phyloP scores from a whole-genome alignment of 2,113 vertebrate species.

The Hyla sarda region DNA sequence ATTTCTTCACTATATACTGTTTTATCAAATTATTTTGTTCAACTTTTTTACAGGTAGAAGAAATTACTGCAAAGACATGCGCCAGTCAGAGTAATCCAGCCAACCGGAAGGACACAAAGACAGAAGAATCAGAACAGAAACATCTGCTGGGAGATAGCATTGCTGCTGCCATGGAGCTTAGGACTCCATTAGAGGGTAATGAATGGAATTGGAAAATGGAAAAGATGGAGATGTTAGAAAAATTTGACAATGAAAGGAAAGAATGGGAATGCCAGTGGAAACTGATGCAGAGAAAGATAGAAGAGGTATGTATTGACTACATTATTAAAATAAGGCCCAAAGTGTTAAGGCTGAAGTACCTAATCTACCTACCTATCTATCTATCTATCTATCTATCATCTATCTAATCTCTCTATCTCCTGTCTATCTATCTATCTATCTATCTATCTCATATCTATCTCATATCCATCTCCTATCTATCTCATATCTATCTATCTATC shows the following conservation, averaged over 20 bases:
- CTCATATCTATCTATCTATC: too few relatives aligned
- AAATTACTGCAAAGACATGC: slow-evolving; percentile 67
- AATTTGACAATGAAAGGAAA: slow-evolving; percentile 90
- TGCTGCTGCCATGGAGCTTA: slow-evolving; percentile 84
- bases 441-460: too few relatives aligned
- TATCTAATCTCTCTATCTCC: too few relatives aligned
- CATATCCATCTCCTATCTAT: too few relatives aligned
- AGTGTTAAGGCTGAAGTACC: background rate
- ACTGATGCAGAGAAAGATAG: slow-evolving; percentile 95
- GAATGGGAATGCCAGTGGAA: slow-evolving; percentile 96
- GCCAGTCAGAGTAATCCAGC: slow-evolving; percentile 65
- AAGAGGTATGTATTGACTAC: slow-evolving; percentile 78
- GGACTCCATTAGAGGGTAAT: slow-evolving; percentile 81
- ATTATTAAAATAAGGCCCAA: background rate
- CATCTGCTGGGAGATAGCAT: slow-evolving; percentile 74
- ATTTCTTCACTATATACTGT: background rate
- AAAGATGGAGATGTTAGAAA: slow-evolving; percentile 89
- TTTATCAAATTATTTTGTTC: background rate
- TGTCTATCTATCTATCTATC: too few relatives aligned
- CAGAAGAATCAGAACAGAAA: slow-evolving; percentile 76
- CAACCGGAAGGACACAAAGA: slow-evolving; percentile 70
- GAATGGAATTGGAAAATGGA: slow-evolving; percentile 87
- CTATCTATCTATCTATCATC: background rate
- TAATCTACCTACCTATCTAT: background rate
- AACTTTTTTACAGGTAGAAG: slow-evolving; percentile 68